Evolutionary conservation across 2,113 vertebrate genomes (phyloP).

Genomic region (Gadus macrocephalus): DNA sequence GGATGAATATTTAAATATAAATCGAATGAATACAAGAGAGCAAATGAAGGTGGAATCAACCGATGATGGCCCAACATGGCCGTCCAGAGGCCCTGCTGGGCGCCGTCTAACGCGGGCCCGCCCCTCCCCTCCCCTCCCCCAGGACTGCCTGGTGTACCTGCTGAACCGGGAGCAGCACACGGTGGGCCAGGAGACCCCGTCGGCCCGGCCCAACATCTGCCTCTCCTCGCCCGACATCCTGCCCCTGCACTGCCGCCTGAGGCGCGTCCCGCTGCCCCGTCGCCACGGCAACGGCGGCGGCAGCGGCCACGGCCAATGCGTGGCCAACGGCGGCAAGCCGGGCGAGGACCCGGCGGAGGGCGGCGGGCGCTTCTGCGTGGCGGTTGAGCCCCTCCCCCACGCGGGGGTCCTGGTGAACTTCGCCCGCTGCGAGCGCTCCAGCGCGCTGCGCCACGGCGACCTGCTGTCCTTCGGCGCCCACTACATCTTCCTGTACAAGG

Average conservation of each 20-base stretch:
- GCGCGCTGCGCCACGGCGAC: conserved; percentile 84
- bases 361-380: conserved; percentile 55
- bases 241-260: conserved; percentile 85
- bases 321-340: conserved; percentile 32
- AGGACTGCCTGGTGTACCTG: conserved; percentile 95
- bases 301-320: no score
- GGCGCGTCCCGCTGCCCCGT: conserved; percentile 50
- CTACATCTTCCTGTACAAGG: conserved; percentile 94
- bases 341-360: conserved; percentile 43
- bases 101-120: no score
- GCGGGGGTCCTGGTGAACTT: conserved; percentile 84
- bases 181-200: conserved; percentile 87
- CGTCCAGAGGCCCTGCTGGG: no score
- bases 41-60: no score
- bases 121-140: conserved; percentile 13
- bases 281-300: conserved; percentile 34
- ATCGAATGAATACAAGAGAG: no score
- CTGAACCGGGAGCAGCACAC: conserved; percentile 90
- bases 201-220: conserved; percentile 91
- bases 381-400: conserved; percentile 76
- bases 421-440: conserved; percentile 73
- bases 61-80: no score
- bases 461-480: conserved; percentile 89
- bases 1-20: no score
- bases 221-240: conserved; percentile 90